Evolutionary conservation across 1,140 invertebrate genomes (phyloP), one percentile per base, ranked within the genome.

Genomic region (Hyphantria cunea): DNA sequence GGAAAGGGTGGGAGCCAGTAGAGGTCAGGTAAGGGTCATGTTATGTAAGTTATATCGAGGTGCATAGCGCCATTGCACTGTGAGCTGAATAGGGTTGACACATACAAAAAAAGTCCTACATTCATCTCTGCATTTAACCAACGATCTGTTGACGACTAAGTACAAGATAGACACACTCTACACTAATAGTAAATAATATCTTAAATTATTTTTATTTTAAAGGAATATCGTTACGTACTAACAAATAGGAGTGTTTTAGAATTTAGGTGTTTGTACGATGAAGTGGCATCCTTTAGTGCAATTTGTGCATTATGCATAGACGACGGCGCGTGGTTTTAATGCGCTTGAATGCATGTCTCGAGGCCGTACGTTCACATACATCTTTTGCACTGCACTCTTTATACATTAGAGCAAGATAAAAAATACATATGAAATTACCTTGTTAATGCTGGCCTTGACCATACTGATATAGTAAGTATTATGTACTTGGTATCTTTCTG

Each of bases 251-350:
- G n/a, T n/a, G n/a, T n/a, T n/a, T n/a, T n/a, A n/a, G n/a, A n/a
- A n/a, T n/a, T n/a, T n/a, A n/a, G n/a, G n/a, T 34, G 33, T 34
- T 34, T 34, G 6, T 10, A 6, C 7, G n/a, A 7, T 3, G 7
- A 39, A 10, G 37, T 39, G 64, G 53, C 64, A 64, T 45, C 58
- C 66, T 59, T 70, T 47, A 42, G 41, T 78, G 64, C 64, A 70
- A 13, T 39, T 61, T 54, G 64, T 74, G 72, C 72, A 84, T 77
- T 77, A 82, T 80, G 76, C 82, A 52, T 65, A 80, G 76, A 76
- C 78, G 76, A 76, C 78, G 52, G 66, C 78, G 73, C 74, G 74
- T 83, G 76, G 76, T 51, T 70, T 82, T 78, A 86, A 79, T 80
- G 61, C 61, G 48, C 62, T 67, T 8, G 34, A 37, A 51, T 42